A percentile compares a stretch with the other conserved stretches of the same genome.
These are phyloP conservation scores for Nebria salina DNA, from an alignment of 2,888 invertebrate genomes.

Conservation along the genomic window DNA sequence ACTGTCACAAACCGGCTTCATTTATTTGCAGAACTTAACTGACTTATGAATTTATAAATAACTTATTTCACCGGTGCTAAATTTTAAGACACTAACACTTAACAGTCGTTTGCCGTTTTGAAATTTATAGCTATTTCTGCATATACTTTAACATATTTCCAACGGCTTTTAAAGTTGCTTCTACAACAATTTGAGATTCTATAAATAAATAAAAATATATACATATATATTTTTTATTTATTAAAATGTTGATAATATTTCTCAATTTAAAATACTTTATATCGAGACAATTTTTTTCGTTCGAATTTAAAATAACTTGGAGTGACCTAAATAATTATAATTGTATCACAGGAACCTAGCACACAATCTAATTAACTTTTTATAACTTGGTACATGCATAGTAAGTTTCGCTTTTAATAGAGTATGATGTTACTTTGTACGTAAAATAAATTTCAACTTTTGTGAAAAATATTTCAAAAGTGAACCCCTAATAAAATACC, in stretches of 20 bases:
- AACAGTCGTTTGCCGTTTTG: background rate
- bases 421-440: no score
- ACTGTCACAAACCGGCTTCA: background rate
- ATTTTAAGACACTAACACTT: background rate
- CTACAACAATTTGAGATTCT: no score
- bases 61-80: background rate
- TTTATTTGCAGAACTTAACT: background rate
- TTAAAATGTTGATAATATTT: no score
- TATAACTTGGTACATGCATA: background rate
- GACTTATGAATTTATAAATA: conserved; percentile 1
- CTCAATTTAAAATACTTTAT: background rate
- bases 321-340: background rate
- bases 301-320: background rate
- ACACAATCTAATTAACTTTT: background rate
- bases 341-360: background rate
- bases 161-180: no score
- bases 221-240: no score
- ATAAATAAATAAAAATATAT: no score
- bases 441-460: background rate
- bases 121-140: background rate
- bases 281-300: background rate
- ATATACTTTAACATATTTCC: no score
- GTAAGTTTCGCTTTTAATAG: no score
- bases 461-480: background rate
- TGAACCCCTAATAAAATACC: no score